A percentile compares a stretch with the other conserved stretches of the same genome.
Conservation (phyloP, 2,888 invertebrate genomes). For the Rhyacophila evoluta region DNA sequence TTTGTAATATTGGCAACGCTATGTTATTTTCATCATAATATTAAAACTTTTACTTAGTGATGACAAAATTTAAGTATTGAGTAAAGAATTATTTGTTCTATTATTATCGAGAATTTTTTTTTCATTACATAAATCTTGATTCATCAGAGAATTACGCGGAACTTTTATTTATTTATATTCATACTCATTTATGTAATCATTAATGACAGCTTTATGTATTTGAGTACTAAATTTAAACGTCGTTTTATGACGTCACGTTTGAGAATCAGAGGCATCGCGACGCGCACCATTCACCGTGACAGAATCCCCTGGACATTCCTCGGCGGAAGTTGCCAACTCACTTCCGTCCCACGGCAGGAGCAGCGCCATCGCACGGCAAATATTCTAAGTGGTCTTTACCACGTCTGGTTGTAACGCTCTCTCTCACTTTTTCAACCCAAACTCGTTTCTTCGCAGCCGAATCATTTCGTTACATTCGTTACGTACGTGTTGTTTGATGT, state of each 20-base stretch:
- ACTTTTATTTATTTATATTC: too few relatives aligned
- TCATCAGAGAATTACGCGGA: too few relatives aligned
- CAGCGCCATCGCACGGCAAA: conserved; percentile 7
- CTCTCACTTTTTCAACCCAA: background rate
- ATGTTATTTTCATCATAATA: too few relatives aligned
- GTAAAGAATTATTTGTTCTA: too few relatives aligned
- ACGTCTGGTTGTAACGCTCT: background rate
- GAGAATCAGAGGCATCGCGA: background rate
- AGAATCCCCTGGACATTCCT: conserved; percentile 15
- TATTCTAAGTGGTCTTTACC: conserved; percentile 22
- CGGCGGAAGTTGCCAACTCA: background rate
- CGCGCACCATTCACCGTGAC: conserved; percentile 4
- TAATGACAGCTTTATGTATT: too few relatives aligned
- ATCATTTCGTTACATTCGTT: conserved; percentile 9
- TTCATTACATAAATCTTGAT: too few relatives aligned
- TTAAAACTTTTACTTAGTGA: too few relatives aligned
- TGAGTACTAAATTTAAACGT: background rate
- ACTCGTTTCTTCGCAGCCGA: background rate
- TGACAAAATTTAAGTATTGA: too few relatives aligned
- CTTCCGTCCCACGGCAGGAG: background rate
- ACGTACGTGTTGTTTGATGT: background rate
- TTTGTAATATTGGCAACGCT: too few relatives aligned
- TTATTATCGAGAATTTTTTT: too few relatives aligned
- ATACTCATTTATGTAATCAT: too few relatives aligned
- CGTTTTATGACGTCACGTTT: background rate